Percentiles rank a stretch among this genome's conserved stretches.
These are phyloP conservation scores for Macropis europaea DNA, from an alignment of 2,888 invertebrate genomes.

Conservation along the genomic window DNA sequence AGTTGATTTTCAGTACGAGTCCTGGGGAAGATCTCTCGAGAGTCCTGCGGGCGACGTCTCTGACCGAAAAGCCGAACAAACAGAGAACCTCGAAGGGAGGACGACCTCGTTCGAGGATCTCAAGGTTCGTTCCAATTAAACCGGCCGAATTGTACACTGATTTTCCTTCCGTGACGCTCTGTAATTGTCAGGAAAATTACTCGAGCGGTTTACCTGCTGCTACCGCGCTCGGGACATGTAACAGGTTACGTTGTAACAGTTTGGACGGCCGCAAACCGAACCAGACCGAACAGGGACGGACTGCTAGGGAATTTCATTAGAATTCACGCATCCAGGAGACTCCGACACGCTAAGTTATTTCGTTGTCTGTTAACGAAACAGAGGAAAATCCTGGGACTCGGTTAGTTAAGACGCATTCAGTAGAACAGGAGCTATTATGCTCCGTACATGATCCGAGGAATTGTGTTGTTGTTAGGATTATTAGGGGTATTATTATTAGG, in stretches of 20 bases:
- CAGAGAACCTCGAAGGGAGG: constrained; percentile 18
- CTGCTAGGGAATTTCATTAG: constrained; percentile 43
- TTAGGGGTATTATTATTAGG: constrained; percentile 3
- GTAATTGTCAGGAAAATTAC: constrained; percentile 47
- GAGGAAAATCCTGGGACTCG: constrained; percentile 12
- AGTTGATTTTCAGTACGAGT: constrained; percentile 72
- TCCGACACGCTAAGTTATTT: constrained; percentile 32
- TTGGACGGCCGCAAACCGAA: constrained; percentile 27
- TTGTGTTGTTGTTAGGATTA: constrained; percentile 14
- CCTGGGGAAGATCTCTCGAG: constrained; percentile 48
- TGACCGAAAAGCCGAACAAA: constrained; percentile 33
- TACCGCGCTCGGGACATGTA: background rate
- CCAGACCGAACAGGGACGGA: constrained; percentile 24
- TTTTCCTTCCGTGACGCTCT: constrained; percentile 11
- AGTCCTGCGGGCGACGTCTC: constrained; percentile 34
- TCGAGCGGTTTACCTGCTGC: constrained; percentile 32
- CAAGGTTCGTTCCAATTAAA: constrained; percentile 49
- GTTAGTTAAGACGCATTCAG: constrained; percentile 44
- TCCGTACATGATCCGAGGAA: background rate
- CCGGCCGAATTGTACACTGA: background rate
- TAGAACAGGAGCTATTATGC: background rate
- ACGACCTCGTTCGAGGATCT: constrained; percentile 39
- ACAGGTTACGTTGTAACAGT: constrained; percentile 39
- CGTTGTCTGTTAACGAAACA: constrained; percentile 26
- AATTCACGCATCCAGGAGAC: constrained; percentile 8